Evolutionary conservation across 2,888 invertebrate genomes (phyloP), one percentile per base, ranked within the genome.

Genomic region (Loripinus fragilis): DNA sequence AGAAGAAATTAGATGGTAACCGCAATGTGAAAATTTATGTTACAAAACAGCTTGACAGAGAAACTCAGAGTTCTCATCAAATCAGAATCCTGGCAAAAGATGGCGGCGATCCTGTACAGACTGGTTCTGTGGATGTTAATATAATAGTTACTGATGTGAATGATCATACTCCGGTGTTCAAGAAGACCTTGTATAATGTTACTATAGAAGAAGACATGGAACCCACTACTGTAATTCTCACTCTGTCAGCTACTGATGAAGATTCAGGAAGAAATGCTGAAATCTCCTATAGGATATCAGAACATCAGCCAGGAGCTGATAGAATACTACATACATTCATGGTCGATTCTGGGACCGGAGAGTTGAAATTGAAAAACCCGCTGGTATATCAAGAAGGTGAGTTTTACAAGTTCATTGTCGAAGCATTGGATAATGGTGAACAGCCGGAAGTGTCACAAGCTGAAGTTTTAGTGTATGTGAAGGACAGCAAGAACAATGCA

Each of bases 251-350:
- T 0, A 95, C 95, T 10, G 98, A 98, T 91, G 95, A 95, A 52
- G 98, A 98, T 90, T 95, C 96, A 86, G 98, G 97, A 8, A 95
- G 95, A 5, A 98, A 98, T 91, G 96, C 93, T 15, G 17, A 41
- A 15, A 64, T 85, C 60, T 67, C 70, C 0, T 85, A 82, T 48
- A 76, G 72, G 48, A 82, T 85, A n/a, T 65, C 55, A 30, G 74
- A 80, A 42, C 33, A 70, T 17, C 78, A 76, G 42, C 42, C 76
- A 28, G 70, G 79, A 60, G 79, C 65, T 38, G 78, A 33, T 0
- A 60, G 69, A 42, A 78, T 80, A 15, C 60, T 77, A 38, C 42
- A 68, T 2, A 71, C 68, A 50, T 82, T 85, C 35, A 68, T 65
- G 12, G 69, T 85, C 17, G 55, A 80, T 72, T 17, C 68, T 28